phyloP scores from a whole-genome alignment of 2,888 invertebrate species.

The Thumatha senex region DNA sequence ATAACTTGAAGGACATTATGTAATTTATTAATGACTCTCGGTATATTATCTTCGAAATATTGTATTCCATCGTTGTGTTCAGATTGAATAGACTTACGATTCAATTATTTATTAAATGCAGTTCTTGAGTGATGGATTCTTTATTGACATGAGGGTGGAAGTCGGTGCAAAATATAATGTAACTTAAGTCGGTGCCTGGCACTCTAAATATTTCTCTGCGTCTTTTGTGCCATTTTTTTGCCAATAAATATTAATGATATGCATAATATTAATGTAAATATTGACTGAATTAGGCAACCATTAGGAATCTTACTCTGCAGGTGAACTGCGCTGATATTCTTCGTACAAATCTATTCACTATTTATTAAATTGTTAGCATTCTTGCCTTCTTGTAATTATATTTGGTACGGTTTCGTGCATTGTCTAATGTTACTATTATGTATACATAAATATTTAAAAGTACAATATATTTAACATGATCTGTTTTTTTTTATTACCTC shows the following conservation, averaged over 20 bases:
- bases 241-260: slow-evolving; percentile 4
- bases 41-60: slow-evolving; percentile 28
- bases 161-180: background rate
- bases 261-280: slow-evolving; percentile 38
- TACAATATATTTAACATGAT: slow-evolving; percentile 40
- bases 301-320: slow-evolving; percentile 47
- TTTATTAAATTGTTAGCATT: slow-evolving; percentile 61
- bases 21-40: slow-evolving; percentile 1
- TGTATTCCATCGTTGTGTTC: slow-evolving; percentile 57
- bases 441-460: slow-evolving; percentile 45
- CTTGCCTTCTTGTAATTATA: slow-evolving; percentile 50
- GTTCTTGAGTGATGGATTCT: background rate
- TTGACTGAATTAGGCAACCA: slow-evolving; percentile 63
- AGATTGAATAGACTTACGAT: slow-evolving; percentile 33
- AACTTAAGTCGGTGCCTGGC: background rate
- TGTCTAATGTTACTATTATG: slow-evolving; percentile 51
- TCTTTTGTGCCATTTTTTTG: no score
- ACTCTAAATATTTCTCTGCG: no score
- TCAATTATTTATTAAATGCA: slow-evolving; percentile 17
- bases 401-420: slow-evolving; percentile 58
- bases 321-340: slow-evolving; percentile 65
- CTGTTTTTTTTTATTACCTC: slow-evolving; percentile 4
- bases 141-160: background rate
- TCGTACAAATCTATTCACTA: slow-evolving; percentile 70
- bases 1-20: background rate